Base-by-base conservation (phyloP, 2,113 vertebrate species). In the Xenopus laevis region DNA sequence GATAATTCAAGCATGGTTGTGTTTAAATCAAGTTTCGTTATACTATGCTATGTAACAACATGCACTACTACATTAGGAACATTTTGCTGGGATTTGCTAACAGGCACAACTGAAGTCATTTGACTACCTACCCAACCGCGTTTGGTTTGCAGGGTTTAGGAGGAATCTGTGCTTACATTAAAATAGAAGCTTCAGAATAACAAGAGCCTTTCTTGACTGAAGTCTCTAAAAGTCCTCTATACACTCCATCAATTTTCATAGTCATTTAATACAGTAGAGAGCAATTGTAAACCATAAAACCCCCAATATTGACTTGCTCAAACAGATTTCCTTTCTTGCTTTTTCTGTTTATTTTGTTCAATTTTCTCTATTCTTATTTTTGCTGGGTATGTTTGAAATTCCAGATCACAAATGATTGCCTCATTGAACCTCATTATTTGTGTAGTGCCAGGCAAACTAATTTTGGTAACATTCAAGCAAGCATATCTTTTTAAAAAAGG, bases 221-320 rank as follows among this genome's bases (percentile, higher is more conserved):
- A 76, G 82, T 86, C 79, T 85, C 89, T 85, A 83, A 88, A 91
- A 87, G 83, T 83, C 82, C 85, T 87, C 79, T 79, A 85, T 89
- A 89, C 81, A 81, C 80, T 84, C 88, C 88, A 84, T 91, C 90
- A 87, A 86, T 92, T 91, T 89, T 89, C 91, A 90, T 83, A 90
- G 86, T 85, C 86, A 85, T 90, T 92, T 91, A 88, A 86, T 89
- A 92, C 88, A 91, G 91, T 90, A 89, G 87, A 91, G 90, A 89
- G 88, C 89, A 89, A 87, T 91, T 91, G 88, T 92, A 91, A 91
- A 86, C 87, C 86, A 80, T 87, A 86, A 90, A 91, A 86, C 84
- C 84, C 80, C 80, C 87, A 91, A 91, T 90, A 70, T 70, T 59
- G 90, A 87, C 87, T 90, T 87, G 84, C 90, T 90, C 89, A 89